Percentiles rank a stretch among this genome's conserved stretches.
phyloP scores from a whole-genome alignment of 2,797 vertebrate genomes.

The Thunnus albacares region DNA sequence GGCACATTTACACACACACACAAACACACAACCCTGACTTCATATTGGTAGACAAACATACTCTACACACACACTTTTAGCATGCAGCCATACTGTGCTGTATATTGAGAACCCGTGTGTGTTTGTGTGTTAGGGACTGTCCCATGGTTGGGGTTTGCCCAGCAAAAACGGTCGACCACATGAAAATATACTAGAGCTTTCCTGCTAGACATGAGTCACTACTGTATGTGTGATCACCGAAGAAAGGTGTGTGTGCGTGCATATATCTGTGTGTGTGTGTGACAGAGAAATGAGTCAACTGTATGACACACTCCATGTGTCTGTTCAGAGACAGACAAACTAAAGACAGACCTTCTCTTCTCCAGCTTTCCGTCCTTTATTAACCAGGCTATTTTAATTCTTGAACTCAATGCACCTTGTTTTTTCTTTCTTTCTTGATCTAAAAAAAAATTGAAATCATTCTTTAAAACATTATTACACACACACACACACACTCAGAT shows the following conservation, averaged over 20 bases:
- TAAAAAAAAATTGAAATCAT: slow-evolving; percentile 49
- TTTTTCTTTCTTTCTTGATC: slow-evolving; percentile 34
- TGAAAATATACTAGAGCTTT: slow-evolving; percentile 78
- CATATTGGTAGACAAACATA: slow-evolving; percentile 33
- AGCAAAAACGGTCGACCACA: slow-evolving; percentile 77
- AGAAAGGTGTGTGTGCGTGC: slow-evolving; percentile 57
- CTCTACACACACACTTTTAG: slow-evolving; percentile 39
- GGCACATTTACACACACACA: slow-evolving; percentile 34
- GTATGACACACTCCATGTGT: slow-evolving; percentile 70
- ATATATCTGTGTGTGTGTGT: slow-evolving; percentile 38
- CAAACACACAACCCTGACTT: slow-evolving; percentile 39
- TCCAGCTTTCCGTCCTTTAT: slow-evolving; percentile 61
- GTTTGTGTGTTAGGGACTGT: slow-evolving; percentile 49
- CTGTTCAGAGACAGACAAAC: slow-evolving; percentile 55
- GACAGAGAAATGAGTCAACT: slow-evolving; percentile 66
- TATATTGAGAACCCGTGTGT: slow-evolving; percentile 42
- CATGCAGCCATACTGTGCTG: slow-evolving; percentile 13
- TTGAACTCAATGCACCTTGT: slow-evolving; percentile 66
- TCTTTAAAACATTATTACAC: neutral
- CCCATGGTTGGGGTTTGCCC: slow-evolving; percentile 41
- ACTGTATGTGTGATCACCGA: slow-evolving; percentile 53
- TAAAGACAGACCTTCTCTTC: slow-evolving; percentile 50
- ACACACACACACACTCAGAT: slow-evolving; percentile 8
- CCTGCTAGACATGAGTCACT: slow-evolving; percentile 84
- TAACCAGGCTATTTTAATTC: slow-evolving; percentile 54